Base-by-base conservation (phyloP, 2,888 invertebrate genomes). In the Andrena minutula region DNA sequence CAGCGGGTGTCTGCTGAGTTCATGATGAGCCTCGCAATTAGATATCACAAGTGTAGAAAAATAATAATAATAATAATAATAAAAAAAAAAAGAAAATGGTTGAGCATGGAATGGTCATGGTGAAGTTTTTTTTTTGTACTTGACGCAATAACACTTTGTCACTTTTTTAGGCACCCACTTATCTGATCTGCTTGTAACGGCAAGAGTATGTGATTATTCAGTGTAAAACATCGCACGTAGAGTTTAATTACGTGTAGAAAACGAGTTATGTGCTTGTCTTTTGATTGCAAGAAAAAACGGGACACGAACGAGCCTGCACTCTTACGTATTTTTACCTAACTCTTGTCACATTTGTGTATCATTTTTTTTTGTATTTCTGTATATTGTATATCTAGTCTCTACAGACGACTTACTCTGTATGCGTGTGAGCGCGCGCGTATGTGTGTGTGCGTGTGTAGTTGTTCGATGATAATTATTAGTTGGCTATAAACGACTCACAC, bases 401-500 rank as follows among this genome's bases (percentile, higher is more conserved):
- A 79, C 85, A 84, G 74, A 82, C 84, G 69, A 78, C 75, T 82
- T 82, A 72, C 58, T 61, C 66, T 51, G 75, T 74, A 20, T 68
- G 35, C 26, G 74, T 56, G 79, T 58, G 69, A 63, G 23, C 26
- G 41, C n/a, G 63, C 32, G 63, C 30, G 79, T 69, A 70, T 56
- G 79, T 41, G 72, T 49, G 66, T 60, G 75, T 79, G 79, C 82
- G 84, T 88, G 79, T 82, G 74, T 88, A 87, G 86, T 88, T 82
- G 79, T 86, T 87, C 84, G 86, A 89, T 88, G 83, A 88, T 56
- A 56, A 56, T 41, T 86, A 81, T 88, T 89, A 90, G 89, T 91
- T 90, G 90, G 89, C 89, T 92, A 90, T 89, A 26, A 83, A 89
- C 90, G 88, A 92, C 89, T 91, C 87, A 89, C 88, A 90, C 86